Evolutionary conservation across 2,113 vertebrate genomes (phyloP), one percentile per base, ranked within the genome.

Genomic region (Eidolon helvum): DNA sequence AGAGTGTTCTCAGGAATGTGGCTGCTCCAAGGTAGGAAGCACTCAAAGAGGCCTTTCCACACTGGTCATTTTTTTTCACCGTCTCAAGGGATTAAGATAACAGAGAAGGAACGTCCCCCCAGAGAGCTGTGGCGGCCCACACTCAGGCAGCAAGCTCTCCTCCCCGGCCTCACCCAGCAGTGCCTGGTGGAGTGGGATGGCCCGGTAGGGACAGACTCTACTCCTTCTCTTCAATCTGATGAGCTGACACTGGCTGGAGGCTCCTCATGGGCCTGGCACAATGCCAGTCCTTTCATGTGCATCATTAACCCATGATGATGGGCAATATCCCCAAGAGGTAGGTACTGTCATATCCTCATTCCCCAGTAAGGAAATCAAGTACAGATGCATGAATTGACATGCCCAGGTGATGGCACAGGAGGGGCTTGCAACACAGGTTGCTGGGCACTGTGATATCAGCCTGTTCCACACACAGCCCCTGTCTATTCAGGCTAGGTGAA

Each of bases 1-100:
- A 92, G 71, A 40, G 72, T 0, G 0, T 69, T 74, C 92, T 88
- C 91, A 69, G 82, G 93, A 97, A 89, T 1, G 38, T 0, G 0
- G 0, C 74, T 48, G 48, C 87, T 59, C 63, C 2, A 10, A 91
- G 91, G 22, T 59, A 83, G 83, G 40, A 78, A 71, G 45, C 26
- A 2, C 89, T 79, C 93, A 38, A 40, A 61, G 93, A 96, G 88
- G 93, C 28, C 65, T 59, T 86, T 92, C 86, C 93, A 93, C 90
- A 48, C 38, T 43, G 6, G 1, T 45, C 91, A 65, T 97, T 96
- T 95, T 92, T 92, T 97, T 97, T 88, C 11, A 66, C 57, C 12
- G 9, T 90, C 97, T 97, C 83, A 38, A 71, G 59, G 98, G 96
- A 97, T 97, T 96, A 96, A 74, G 97, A 94, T 45, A 97, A 96